These are phyloP conservation scores for Cremastobaeus sp. DNA, from an alignment of 2,888 invertebrate species.

Conservation along the genomic window DNA sequence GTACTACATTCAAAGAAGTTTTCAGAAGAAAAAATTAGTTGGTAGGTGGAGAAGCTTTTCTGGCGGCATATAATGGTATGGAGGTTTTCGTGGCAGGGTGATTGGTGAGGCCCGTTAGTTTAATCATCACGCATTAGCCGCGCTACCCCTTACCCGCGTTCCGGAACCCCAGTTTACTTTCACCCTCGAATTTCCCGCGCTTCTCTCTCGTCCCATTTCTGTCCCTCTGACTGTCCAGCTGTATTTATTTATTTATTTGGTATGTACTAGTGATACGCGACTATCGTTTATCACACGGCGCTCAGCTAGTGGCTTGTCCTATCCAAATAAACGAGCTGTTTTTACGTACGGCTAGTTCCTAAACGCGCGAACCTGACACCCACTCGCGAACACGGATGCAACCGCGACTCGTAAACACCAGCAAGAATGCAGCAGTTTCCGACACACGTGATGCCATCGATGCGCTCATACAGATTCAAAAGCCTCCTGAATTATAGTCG, in stretches of 20 bases:
- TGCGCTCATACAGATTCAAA: constrained; percentile 60
- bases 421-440: constrained; percentile 55
- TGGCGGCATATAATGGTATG: constrained; percentile 64
- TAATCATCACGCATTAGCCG: constrained; percentile 78
- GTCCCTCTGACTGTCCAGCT: constrained; percentile 63
- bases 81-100: constrained; percentile 76
- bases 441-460: constrained; percentile 51
- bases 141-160: constrained; percentile 69
- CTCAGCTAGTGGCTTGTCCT: constrained; percentile 58
- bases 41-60: constrained; percentile 63
- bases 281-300: constrained; percentile 66
- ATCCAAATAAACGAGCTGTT: constrained; percentile 56
- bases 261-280: constrained; percentile 66
- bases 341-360: constrained; percentile 49
- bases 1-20: constrained; percentile 39
- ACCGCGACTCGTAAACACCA: constrained; percentile 48
- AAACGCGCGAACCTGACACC: constrained; percentile 54
- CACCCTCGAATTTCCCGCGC: constrained; percentile 71
- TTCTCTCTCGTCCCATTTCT: constrained; percentile 63
- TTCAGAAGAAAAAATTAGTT: constrained; percentile 62
- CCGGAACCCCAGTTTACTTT: constrained; percentile 69
- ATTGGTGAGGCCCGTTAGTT: constrained; percentile 77
- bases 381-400: constrained; percentile 40
- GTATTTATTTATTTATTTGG: constrained; percentile 69
- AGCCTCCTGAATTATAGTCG: constrained; percentile 62